These are phyloP conservation scores for Dryomyza anilis DNA, from an alignment of 2,888 invertebrate species.

Conservation along the genomic window DNA sequence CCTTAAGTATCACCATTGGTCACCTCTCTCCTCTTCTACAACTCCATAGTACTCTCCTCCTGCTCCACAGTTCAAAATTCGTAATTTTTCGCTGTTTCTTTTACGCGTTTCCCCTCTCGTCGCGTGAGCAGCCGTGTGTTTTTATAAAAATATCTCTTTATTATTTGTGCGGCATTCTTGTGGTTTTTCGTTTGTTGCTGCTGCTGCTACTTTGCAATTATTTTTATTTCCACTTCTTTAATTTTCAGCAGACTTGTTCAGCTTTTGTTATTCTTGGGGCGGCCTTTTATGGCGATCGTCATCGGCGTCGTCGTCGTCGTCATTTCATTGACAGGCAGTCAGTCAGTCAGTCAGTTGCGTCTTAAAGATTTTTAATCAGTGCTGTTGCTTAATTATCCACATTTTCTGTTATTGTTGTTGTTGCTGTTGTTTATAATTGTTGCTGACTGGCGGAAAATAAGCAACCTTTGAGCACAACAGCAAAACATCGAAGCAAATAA, in stretches of 20 bases:
- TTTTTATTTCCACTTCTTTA: not conserved
- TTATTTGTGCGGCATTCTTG: not conserved
- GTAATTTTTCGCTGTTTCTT: no score
- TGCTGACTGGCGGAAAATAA: no score
- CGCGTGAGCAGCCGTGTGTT: not conserved
- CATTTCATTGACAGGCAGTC: not conserved
- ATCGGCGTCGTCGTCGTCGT: not conserved
- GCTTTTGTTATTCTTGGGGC: no score
- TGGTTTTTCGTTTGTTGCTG: not conserved
- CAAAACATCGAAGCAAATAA: no score
- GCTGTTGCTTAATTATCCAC: not conserved
- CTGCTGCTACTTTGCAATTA: not conserved
- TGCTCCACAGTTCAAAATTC: no score
- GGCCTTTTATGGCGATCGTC: no score
- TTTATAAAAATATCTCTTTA: not conserved
- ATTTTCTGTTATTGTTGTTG: not conserved
- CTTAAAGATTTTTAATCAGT: slow-evolving; percentile 14
- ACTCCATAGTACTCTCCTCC: no score
- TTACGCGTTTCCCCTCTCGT: no score
- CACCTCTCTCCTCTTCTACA: no score
- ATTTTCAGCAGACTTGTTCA: not conserved
- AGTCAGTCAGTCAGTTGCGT: not conserved
- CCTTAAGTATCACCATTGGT: no score
- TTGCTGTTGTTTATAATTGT: no score
- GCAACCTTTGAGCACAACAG: no score